Evolutionary conservation across 53 echinoderm and acorn worm genomes (phyloP), one percentile per base, ranked within the genome.

Genomic region (Apostichopus leukothele): DNA sequence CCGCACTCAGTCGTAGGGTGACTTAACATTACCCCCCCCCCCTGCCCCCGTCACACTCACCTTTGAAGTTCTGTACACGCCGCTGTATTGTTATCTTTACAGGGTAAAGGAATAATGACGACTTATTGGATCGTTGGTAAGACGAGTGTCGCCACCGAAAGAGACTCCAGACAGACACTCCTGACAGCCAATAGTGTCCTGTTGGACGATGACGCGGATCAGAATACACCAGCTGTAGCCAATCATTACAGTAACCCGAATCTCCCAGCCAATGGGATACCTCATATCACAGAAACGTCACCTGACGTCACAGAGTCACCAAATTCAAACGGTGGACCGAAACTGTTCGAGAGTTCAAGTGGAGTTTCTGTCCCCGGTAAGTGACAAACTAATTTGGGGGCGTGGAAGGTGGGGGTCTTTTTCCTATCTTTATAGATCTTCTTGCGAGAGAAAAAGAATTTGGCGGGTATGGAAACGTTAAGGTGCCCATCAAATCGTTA

Each of bases 21-120:
- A 39, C 3, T 39, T 3, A 39, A 3, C 2, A 39, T 39, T 39
- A 39, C 39, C 39, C 39, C 3, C 39, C 39, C 39, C 39, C 39
- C 39, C 39, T 3, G 0, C 2, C 39, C 39, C 39, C 39, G 3
- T 3, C 39, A 39, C 39, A 39, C 39, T 39, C 39, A 39, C 39
- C 0, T 39, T 39, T 39, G 25, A 25, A 25, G 39, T 39, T 3
- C 39, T 39, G 39, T 39, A 39, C 39, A 39, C 39, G 39, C 39
- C 39, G 39, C 39, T 39, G 25, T 3, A 39, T 39, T 39, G 39
- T 39, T 39, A 39, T 39, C 39, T 39, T 39, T 39, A 39, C 12
- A 97, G 97, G 97, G 97, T 18, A 97, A 97, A 79, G 97, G 97
- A 16, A 90, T 97, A 4, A 97, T 97, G 97, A 87, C 89, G 10